A percentile compares a stretch with the other conserved stretches of the same genome.
These are phyloP conservation scores for Megaceryle maxima DNA, from an alignment of 2,113 vertebrate species.

Conservation along the genomic window DNA sequence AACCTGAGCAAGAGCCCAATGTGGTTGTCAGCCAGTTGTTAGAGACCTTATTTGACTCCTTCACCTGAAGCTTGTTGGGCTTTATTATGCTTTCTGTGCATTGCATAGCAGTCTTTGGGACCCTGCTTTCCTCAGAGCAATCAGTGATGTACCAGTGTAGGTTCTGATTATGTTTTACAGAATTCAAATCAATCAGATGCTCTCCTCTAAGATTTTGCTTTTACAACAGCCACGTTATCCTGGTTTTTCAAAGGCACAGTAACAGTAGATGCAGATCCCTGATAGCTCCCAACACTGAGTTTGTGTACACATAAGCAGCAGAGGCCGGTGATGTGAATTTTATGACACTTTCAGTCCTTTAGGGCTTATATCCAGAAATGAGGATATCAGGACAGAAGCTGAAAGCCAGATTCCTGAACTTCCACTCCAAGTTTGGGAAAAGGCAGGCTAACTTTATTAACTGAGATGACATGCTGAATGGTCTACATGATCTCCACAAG, in stretches of 20 bases:
- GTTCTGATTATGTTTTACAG: conserved; percentile 37
- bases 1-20: not conserved
- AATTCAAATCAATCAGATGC: conserved; percentile 7
- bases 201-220: not conserved
- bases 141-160: not conserved
- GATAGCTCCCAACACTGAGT: not conserved
- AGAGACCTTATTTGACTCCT: conserved; percentile 40
- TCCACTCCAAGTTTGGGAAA: not conserved
- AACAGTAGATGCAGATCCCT: not conserved
- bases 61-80: conserved; percentile 36
- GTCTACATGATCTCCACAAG: not conserved
- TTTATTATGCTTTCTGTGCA: conserved; percentile 1
- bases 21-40: conserved; percentile 20
- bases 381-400: not conserved
- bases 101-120: conserved; percentile 1
- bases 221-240: not conserved
- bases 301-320: not conserved
- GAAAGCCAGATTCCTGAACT: not conserved
- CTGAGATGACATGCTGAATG: not conserved
- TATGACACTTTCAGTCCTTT: not conserved
- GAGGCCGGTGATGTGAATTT: not conserved
- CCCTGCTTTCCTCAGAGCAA: not conserved
- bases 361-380: not conserved
- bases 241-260: not conserved
- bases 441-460: not conserved